A percentile compares a stretch with the other conserved stretches of the same genome.
These are phyloP conservation scores for Pithys albifrons DNA, from an alignment of 2,113 vertebrate genomes.

Conservation along the genomic window DNA sequence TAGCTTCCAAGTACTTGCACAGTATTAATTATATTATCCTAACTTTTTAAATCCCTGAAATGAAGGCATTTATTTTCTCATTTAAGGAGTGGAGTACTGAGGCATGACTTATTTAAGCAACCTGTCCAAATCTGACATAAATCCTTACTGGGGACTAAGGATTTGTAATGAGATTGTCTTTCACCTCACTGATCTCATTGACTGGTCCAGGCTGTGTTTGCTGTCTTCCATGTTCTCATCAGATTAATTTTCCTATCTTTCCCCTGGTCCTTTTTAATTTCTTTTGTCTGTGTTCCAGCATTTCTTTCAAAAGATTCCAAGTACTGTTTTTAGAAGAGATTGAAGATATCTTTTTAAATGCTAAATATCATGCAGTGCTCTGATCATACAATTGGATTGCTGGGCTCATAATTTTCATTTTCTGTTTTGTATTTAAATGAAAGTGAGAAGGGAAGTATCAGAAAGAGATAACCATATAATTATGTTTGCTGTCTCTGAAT, in stretches of 20 bases:
- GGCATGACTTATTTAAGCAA: neutral
- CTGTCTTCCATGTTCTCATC: neutral
- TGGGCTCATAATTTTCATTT: neutral
- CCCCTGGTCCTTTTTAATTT: neutral
- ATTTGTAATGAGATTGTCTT: constrained; percentile 22
- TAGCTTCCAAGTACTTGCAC: neutral
- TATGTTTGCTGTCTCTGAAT: neutral
- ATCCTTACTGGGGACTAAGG: neutral
- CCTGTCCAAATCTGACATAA: constrained; percentile 21
- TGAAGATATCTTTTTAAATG: neutral
- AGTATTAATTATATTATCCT: neutral
- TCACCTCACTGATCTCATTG: neutral
- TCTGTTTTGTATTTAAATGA: neutral
- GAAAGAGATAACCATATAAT: neutral
- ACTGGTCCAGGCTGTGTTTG: neutral
- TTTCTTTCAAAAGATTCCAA: neutral
- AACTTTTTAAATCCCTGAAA: constrained; percentile 8
- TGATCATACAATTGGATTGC: neutral
- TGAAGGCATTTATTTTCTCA: neutral
- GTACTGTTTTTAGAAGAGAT: neutral
- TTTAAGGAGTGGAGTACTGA: constrained; percentile 1
- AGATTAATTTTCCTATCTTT: constrained; percentile 23
- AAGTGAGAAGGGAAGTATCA: neutral
- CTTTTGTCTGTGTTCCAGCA: neutral
- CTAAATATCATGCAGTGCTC: neutral